Conservation (phyloP, 1,140 invertebrate species). For the Pomacea maculata region DNA sequence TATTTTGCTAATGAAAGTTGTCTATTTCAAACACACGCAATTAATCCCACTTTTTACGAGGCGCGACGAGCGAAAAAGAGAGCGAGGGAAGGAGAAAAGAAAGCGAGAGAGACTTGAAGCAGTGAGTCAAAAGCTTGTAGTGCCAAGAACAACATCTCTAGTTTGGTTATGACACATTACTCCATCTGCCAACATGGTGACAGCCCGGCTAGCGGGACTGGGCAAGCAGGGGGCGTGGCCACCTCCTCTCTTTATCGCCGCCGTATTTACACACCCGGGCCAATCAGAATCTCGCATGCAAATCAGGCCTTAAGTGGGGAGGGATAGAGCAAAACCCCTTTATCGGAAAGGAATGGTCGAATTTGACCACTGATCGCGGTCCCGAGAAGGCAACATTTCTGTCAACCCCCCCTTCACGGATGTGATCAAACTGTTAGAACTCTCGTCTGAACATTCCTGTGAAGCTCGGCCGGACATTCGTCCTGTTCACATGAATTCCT, state of each 20-base stretch:
- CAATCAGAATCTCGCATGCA: constrained; percentile 4
- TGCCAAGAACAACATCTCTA: no score
- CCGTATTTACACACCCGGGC: not conserved
- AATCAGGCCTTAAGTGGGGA: constrained; percentile 3
- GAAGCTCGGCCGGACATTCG: no score
- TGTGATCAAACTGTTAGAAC: no score
- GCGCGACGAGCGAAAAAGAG: not conserved
- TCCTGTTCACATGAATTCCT: no score
- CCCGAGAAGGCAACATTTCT: not conserved
- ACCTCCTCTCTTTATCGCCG: not conserved
- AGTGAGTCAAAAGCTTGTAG: not conserved
- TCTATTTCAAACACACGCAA: no score
- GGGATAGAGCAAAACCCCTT: constrained; percentile 5
- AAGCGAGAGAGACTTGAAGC: not conserved
- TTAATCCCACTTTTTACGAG: no score
- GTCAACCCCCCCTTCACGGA: no score
- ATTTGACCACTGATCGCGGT: constrained; percentile 3
- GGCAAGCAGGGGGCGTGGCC: constrained; percentile 2
- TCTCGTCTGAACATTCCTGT: no score
- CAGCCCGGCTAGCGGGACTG: not conserved
- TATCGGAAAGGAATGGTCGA: constrained; percentile 7
- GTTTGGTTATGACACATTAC: constrained; percentile 11
- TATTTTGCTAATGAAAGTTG: not conserved
- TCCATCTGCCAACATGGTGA: not conserved
- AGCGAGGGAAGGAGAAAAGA: not conserved